Evolutionary conservation across 2,113 vertebrate genomes (phyloP).

Genomic region (Oostethus manadensis): DNA sequence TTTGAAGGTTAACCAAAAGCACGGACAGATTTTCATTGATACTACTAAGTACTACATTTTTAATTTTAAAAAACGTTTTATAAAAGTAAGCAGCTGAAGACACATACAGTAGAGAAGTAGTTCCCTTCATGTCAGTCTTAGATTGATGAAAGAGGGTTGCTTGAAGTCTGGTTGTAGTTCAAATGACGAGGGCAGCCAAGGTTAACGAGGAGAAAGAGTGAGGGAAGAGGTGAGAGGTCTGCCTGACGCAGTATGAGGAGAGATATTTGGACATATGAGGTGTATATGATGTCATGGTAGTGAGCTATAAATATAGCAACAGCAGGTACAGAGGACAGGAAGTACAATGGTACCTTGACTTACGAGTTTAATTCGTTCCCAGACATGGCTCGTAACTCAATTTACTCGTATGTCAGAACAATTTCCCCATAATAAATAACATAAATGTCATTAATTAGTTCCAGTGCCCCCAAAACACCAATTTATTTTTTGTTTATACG

Average conservation of each 20-base stretch:
- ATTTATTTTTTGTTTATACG: too few species aligned
- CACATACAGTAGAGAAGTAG: slow-evolving; percentile 7
- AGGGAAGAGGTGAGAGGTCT: slow-evolving; percentile 10
- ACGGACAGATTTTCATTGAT: neutral
- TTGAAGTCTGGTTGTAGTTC: slow-evolving; percentile 43
- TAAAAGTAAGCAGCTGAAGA: slow-evolving; percentile 20
- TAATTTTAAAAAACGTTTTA: neutral
- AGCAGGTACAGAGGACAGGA: neutral
- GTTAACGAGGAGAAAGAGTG: slow-evolving; percentile 30
- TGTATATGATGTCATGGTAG: slow-evolving; percentile 1
- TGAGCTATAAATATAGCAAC: neutral
- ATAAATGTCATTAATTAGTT: too few species aligned
- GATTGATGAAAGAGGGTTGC: slow-evolving; percentile 4
- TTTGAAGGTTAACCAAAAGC: too few species aligned
- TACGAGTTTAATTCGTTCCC: too few species aligned
- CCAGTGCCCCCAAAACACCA: too few species aligned
- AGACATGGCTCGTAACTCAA: too few species aligned
- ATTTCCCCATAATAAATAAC: too few species aligned
- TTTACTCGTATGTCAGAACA: too few species aligned
- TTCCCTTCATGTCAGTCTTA: slow-evolving; percentile 16
- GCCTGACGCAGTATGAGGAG: neutral
- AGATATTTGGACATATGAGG: neutral
- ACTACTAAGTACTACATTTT: slow-evolving; percentile 4
- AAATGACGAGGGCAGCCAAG: slow-evolving; percentile 29
- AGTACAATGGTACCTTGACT: too few species aligned